Conservation (phyloP, 2,797 vertebrate species). For the Myiotriccus ornatus region DNA sequence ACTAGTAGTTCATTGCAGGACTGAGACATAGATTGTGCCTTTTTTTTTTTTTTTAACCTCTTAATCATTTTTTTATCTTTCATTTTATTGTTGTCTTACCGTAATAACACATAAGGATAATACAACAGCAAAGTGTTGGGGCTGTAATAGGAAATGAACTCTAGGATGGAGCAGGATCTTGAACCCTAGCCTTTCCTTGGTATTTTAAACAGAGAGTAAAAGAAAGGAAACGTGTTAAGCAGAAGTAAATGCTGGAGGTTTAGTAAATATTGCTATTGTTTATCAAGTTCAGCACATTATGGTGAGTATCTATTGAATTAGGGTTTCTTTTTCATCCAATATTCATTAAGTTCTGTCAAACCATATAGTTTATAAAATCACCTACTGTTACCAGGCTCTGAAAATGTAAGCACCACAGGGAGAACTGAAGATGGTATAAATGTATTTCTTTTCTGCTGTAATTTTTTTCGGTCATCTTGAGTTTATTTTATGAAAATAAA, state of each 20-base stretch:
- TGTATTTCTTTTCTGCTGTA: background rate
- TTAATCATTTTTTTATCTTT: background rate
- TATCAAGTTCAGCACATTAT: background rate
- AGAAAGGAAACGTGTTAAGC: background rate
- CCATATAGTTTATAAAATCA: conserved; percentile 33
- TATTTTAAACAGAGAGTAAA: background rate
- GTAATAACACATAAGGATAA: background rate
- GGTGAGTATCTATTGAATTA: background rate
- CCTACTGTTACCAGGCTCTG: conserved; percentile 16
- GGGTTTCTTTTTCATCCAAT: background rate
- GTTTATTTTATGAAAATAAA: conserved; percentile 8
- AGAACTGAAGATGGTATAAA: conserved; percentile 14
- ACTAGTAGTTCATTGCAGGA: background rate
- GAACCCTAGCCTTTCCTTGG: background rate
- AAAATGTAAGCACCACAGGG: background rate
- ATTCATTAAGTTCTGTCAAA: conserved; percentile 46
- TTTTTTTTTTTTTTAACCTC: too few relatives aligned
- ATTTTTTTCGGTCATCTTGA: background rate
- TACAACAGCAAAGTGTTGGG: background rate
- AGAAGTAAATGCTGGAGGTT: background rate
- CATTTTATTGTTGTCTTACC: background rate
- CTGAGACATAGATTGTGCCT: background rate
- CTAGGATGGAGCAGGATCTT: background rate
- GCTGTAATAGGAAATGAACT: background rate
- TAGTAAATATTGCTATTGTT: background rate